Evolutionary conservation across 2,888 invertebrate genomes (phyloP).

Genomic region (Limnephilus marmoratus): DNA sequence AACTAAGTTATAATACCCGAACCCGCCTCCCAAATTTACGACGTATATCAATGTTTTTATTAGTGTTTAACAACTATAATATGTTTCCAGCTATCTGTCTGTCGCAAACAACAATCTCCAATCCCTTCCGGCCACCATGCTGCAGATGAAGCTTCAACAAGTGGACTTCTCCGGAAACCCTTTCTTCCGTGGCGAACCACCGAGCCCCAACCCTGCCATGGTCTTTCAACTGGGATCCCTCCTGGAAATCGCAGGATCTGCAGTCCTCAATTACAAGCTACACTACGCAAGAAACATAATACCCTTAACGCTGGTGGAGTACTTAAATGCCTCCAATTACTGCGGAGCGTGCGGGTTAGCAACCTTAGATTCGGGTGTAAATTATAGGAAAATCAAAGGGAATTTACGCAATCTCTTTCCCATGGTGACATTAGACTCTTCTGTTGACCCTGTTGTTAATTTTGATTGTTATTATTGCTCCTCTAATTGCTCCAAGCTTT

Average conservation of each 20-base stretch:
- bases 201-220: constrained; percentile 68
- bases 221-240: constrained; percentile 72
- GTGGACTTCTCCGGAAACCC: constrained; percentile 79
- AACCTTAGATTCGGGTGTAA: constrained; percentile 66
- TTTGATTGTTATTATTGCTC: constrained; percentile 61
- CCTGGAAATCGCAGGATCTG: constrained; percentile 77
- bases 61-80: too few species aligned
- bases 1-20: too few species aligned
- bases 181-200: constrained; percentile 70
- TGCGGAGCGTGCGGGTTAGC: constrained; percentile 79
- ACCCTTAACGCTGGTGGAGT: constrained; percentile 79
- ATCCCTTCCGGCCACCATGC: constrained; percentile 79
- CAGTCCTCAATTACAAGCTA: constrained; percentile 75
- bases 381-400: background rate
- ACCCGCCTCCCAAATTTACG: too few species aligned
- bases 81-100: constrained; percentile 75
- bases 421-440: background rate
- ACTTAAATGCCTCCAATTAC: constrained; percentile 79
- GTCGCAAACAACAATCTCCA: constrained; percentile 77
- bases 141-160: constrained; percentile 75
- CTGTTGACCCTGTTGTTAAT: background rate
- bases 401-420: background rate
- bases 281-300: constrained; percentile 78
- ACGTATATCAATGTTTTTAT: too few species aligned
- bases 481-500: constrained; percentile 48